Conservation (phyloP, 2,113 vertebrate species). For the Azemiops feae region DNA sequence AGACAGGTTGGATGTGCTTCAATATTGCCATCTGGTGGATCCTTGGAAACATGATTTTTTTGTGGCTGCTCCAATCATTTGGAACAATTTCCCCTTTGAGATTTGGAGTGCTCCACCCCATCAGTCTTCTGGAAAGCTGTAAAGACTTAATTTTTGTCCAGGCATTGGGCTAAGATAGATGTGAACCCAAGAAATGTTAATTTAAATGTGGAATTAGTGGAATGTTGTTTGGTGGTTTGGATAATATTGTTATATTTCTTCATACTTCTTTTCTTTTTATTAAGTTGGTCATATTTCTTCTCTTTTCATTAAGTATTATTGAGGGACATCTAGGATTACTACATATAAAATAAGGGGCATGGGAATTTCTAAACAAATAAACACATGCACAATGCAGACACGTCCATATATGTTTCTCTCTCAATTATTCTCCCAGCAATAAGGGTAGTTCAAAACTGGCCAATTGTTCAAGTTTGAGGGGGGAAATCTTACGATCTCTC, state of each 20-base stretch:
- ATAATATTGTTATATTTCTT: neutral
- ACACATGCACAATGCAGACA: neutral
- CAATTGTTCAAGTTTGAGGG: neutral
- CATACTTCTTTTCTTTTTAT: neutral
- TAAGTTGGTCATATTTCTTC: too few relatives aligned
- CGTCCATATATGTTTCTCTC: neutral
- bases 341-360: neutral
- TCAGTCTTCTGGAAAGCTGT: neutral
- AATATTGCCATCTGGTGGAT: neutral
- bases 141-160: neutral
- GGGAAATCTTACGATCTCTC: neutral
- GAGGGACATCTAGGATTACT: neutral
- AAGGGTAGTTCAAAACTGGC: neutral
- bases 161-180: neutral
- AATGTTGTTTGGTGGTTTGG: neutral
- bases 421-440: neutral
- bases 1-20: neutral
- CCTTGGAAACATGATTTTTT: neutral
- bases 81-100: neutral
- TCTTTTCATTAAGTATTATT: neutral
- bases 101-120: neutral
- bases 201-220: neutral
- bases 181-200: neutral
- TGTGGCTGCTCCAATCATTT: neutral
- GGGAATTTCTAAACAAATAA: neutral